phyloP scores from a whole-genome alignment of 2,113 vertebrate genomes.

The Sinosuthora webbiana region DNA sequence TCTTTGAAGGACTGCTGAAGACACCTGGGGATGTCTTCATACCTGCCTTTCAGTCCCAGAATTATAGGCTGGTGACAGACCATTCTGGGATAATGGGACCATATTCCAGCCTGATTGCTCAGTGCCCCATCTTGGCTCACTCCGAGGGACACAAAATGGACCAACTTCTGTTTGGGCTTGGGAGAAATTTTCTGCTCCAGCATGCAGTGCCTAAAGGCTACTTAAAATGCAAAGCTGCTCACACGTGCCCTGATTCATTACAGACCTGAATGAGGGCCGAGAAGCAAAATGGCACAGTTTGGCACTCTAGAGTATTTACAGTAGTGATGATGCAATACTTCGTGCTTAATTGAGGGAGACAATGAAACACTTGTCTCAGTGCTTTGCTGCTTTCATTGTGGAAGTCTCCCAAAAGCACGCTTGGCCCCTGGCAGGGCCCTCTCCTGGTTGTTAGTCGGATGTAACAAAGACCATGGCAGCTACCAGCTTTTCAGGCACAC shows the following conservation, averaged over 20 bases:
- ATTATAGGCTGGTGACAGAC: not conserved
- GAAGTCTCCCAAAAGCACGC: not conserved
- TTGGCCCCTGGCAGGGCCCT: not conserved
- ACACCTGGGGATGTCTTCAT: not conserved
- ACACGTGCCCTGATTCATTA: not conserved
- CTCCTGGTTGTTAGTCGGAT: not conserved
- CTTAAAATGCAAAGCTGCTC: not conserved
- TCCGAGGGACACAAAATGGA: not conserved
- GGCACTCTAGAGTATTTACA: not conserved
- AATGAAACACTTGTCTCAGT: not conserved
- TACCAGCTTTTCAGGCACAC: not conserved
- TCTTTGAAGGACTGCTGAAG: not conserved
- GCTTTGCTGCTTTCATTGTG: not conserved
- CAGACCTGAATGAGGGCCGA: not conserved
- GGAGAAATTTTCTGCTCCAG: not conserved
- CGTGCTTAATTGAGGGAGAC: constrained; percentile 9
- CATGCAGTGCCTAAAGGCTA: not conserved
- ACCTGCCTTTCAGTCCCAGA: not conserved
- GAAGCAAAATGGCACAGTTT: not conserved
- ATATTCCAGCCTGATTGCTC: not conserved
- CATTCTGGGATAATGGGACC: not conserved
- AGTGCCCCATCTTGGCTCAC: accelerated
- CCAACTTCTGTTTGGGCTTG: not conserved
- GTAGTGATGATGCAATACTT: not conserved
- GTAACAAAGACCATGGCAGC: not conserved